Conservation (phyloP, 1,140 invertebrate genomes). For the Solenopsis invicta region DNA sequence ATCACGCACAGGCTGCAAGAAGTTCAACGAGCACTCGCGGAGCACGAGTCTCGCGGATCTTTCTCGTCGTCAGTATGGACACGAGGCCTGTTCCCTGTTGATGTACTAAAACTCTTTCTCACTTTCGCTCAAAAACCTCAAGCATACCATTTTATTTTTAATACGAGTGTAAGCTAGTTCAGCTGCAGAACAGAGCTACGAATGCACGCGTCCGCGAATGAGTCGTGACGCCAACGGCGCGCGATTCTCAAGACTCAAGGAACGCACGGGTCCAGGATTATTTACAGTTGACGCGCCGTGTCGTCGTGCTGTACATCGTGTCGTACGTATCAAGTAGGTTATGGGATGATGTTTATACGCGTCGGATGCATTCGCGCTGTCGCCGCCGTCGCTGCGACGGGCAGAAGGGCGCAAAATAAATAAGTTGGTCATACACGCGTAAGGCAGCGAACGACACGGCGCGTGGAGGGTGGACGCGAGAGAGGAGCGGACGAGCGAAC, state of each 20-base stretch:
- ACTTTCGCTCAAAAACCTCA: too few relatives aligned
- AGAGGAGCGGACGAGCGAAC: too few relatives aligned
- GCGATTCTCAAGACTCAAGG: too few relatives aligned
- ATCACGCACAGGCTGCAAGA: background rate
- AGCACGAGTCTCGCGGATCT: background rate
- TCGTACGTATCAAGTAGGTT: conserved; percentile 10
- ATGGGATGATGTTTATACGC: conserved; percentile 39
- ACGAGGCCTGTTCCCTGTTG: too few relatives aligned
- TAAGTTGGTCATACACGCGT: background rate
- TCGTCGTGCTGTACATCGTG: too few relatives aligned
- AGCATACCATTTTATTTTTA: too few relatives aligned
- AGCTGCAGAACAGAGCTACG: too few relatives aligned
- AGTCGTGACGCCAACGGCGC: too few relatives aligned
- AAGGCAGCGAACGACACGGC: background rate
- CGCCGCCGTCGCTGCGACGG: too few relatives aligned
- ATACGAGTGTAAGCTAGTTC: too few relatives aligned
- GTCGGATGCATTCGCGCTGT: background rate
- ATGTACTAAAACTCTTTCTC: too few relatives aligned
- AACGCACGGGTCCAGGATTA: background rate
- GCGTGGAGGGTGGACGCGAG: background rate
- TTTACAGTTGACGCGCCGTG: background rate
- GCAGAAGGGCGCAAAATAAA: background rate
- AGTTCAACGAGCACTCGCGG: background rate
- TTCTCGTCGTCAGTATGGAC: background rate
- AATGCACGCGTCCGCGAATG: too few relatives aligned